Base-by-base conservation (phyloP, 2,888 invertebrate genomes). In the Serrognathus titanus region DNA sequence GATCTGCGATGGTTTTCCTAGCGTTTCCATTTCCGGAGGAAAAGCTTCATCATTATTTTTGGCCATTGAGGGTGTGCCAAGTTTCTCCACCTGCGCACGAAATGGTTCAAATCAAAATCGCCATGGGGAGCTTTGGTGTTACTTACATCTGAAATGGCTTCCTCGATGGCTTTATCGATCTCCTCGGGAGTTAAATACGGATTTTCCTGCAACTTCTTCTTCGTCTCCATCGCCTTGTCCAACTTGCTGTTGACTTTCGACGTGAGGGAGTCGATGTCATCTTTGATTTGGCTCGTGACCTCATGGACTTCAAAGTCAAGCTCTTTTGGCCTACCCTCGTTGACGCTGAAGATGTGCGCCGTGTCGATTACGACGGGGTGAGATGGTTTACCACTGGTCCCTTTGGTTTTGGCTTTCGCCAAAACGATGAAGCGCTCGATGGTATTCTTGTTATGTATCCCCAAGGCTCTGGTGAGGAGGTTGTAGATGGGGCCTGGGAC, bases 321-420 rank as follows among this genome's bases (percentile, higher is more conserved):
- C 47, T 39, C 39, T 9, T 51, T 55, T 2, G 55, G 51, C 3
- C 31, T 51, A 3, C 63, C 66, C 24, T 60, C 57, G 39, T 64
- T 64, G 11, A 47, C 9, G 2, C 60, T 60, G 51, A 68, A 68
- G n/a, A 67, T 62, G 48, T 67, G 64, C 7, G 68, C 67, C 3
- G 65, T 65, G 39, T 68, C 67, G 13, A 68, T 64, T 31, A 68
- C 61, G 1, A 68, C 62, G 4, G 60, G 58, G 43, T 53, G 46
- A 10, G 45, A 20, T 12, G 45, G 24, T 6, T 35, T 48, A 8
- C 48, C 12, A 45, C 49, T 45, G 2, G 12, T 24, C 31, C 47
- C 50, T 12, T 57, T 57, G 7, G 52, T 48, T 51, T 62, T 66
- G n/a, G 61, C 55, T 50, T 66, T 65, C 8, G 64, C 68, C 20